Evolutionary conservation across 2,797 vertebrate genomes (phyloP).

Genomic region (Tolypeutes matacus): DNA sequence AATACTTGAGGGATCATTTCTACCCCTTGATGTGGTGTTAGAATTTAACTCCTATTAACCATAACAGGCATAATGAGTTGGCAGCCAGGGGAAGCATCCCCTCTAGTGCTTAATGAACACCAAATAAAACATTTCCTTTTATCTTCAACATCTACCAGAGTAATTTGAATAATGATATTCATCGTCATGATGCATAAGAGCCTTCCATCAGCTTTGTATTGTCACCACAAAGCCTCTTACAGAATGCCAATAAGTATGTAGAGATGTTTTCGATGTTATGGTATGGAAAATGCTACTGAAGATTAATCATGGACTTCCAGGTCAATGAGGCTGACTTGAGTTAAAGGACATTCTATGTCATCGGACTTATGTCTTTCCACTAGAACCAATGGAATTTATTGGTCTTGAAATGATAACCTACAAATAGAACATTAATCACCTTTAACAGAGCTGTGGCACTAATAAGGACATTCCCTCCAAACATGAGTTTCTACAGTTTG

Average conservation of each 20-base stretch:
- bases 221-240: slow-evolving; percentile 41
- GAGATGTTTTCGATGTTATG: not conserved
- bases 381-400: not conserved
- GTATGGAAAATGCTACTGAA: not conserved
- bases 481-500: not conserved
- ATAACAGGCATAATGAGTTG: slow-evolving; percentile 69
- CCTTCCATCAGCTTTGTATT: slow-evolving; percentile 58
- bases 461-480: not conserved
- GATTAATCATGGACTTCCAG: not conserved
- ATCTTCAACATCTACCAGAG: slow-evolving; percentile 78
- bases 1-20: slow-evolving; percentile 71
- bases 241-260: not conserved
- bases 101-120: slow-evolving; percentile 78
- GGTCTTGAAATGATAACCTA: not conserved
- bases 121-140: slow-evolving; percentile 82
- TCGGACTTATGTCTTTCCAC: not conserved
- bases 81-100: slow-evolving; percentile 67
- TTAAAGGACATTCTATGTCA: not conserved
- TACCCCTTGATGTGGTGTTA: slow-evolving; percentile 70
- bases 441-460: not conserved
- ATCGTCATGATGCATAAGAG: slow-evolving; percentile 57
- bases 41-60: slow-evolving; percentile 79
- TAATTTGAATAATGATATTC: slow-evolving; percentile 81
- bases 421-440: not conserved
- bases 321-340: not conserved